Evolutionary conservation across 2,888 invertebrate genomes (phyloP).

Genomic region (Himalopsyche tibetana): DNA sequence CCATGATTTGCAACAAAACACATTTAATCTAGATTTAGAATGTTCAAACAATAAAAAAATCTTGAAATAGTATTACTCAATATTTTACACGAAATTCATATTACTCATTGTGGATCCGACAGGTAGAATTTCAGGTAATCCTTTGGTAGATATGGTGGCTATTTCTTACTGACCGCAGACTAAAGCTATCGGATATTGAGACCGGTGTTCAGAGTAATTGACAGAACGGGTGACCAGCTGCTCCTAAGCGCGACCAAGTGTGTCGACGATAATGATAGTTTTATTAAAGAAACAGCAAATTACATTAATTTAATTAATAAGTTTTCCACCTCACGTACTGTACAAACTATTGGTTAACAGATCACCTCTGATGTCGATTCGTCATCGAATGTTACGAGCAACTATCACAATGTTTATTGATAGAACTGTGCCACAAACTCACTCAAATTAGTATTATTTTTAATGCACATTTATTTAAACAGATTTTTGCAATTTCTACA

Average conservation of each 20-base stretch:
- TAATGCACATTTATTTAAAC: too few species aligned
- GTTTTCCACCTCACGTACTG: not conserved
- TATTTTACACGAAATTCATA: not conserved
- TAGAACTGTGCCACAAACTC: too few species aligned
- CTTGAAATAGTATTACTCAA: not conserved
- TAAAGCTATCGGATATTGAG: not conserved
- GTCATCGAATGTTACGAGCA: too few species aligned
- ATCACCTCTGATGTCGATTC: too few species aligned
- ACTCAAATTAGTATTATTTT: too few species aligned
- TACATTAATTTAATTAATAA: constrained; percentile 7
- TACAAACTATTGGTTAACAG: not conserved
- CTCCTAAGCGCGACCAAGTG: not conserved
- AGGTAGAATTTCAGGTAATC: constrained; percentile 5
- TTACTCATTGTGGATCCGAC: not conserved
- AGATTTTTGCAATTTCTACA: too few species aligned
- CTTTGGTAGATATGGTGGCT: not conserved
- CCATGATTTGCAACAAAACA: too few species aligned
- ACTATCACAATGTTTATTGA: too few species aligned
- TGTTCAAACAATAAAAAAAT: too few species aligned
- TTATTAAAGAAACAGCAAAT: constrained; percentile 15
- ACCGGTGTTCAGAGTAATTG: not conserved
- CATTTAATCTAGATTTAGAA: too few species aligned
- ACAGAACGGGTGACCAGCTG: constrained; percentile 9
- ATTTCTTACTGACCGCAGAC: constrained; percentile 2
- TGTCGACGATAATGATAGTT: constrained; percentile 2